Conservation (phyloP, 2,113 vertebrate species). For the Callorhinus ursinus region DNA sequence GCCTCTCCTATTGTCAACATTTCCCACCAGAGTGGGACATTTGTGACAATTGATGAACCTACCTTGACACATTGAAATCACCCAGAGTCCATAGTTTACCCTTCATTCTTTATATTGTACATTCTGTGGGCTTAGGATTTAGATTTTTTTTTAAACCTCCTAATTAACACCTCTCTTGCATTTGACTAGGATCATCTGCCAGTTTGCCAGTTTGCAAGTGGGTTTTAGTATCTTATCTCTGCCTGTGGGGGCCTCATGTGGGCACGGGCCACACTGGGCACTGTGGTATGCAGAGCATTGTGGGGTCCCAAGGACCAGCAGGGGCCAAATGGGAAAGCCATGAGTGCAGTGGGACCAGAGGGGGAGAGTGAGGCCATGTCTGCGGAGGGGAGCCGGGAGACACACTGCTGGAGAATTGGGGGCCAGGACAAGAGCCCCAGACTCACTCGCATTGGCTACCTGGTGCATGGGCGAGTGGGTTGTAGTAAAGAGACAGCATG, state of each 20-base stretch:
- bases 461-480: not conserved
- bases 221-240: not conserved
- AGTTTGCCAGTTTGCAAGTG: not conserved
- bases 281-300: not conserved
- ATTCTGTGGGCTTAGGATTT: not conserved
- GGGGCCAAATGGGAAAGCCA: not conserved
- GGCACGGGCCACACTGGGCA: not conserved
- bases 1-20: not conserved
- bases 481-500: fast-evolving
- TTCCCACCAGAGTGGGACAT: not conserved
- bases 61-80: not conserved
- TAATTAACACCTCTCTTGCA: not conserved
- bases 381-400: not conserved
- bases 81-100: not conserved
- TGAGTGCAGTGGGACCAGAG: not conserved
- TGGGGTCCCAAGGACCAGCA: too few relatives aligned
- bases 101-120: not conserved
- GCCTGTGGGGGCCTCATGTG: not conserved
- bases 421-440: not conserved
- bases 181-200: not conserved
- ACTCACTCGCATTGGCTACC: fast-evolving
- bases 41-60: not conserved
- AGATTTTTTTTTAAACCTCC: not conserved
- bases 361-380: not conserved
- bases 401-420: not conserved